Evolutionary conservation across 2,888 invertebrate genomes (phyloP).

Genomic region (Mylabris sibirica): DNA sequence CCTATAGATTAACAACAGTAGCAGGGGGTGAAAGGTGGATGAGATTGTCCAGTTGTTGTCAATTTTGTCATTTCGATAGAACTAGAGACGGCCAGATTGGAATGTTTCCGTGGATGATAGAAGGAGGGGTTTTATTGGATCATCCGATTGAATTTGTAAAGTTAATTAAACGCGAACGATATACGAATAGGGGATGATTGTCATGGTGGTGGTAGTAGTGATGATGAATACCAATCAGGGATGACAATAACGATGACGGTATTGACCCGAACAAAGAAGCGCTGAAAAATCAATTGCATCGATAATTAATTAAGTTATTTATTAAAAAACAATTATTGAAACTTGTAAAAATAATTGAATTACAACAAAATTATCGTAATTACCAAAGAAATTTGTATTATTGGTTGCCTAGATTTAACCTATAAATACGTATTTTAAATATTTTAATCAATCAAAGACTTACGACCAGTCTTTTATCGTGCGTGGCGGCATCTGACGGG

Average conservation of each 20-base stretch:
- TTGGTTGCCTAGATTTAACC: too few species aligned
- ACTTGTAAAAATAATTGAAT: too few species aligned
- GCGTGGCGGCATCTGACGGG: too few species aligned
- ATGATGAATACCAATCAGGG: background rate
- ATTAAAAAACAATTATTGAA: too few species aligned
- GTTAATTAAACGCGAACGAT: conserved; percentile 29
- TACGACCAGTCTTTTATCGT: too few species aligned
- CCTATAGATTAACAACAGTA: background rate
- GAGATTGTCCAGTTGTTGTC: conserved; percentile 34
- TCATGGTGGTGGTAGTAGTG: background rate
- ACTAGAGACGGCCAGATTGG: conserved; percentile 26
- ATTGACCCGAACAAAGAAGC: background rate
- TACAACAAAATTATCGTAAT: too few species aligned
- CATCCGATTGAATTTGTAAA: conserved; percentile 34
- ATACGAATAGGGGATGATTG: background rate
- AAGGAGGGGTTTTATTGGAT: conserved; percentile 30
- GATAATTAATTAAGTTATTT: too few species aligned
- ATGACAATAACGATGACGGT: background rate
- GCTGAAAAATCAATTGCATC: too few species aligned
- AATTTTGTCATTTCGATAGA: conserved; percentile 28
- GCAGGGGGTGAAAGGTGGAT: conserved; percentile 8
- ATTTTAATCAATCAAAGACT: too few species aligned
- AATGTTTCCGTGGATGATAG: conserved; percentile 26
- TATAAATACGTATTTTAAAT: too few species aligned
- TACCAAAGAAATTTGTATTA: too few species aligned